A percentile compares a stretch with the other conserved stretches of the same genome.
phyloP scores from a whole-genome alignment of 2,888 invertebrate genomes.

The Ochropleura leucogaster region DNA sequence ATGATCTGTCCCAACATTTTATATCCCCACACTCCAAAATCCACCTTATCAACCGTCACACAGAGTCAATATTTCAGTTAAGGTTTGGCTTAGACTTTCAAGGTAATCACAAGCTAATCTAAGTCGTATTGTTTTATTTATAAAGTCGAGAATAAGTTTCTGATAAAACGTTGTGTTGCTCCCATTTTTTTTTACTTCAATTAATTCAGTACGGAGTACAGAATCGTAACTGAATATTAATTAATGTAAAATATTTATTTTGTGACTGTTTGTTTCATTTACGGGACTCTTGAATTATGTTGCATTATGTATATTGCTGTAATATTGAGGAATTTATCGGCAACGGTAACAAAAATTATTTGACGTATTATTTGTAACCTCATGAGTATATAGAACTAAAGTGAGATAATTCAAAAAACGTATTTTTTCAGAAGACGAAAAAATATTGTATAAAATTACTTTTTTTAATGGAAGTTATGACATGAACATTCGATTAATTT shows the following conservation, averaged over 20 bases:
- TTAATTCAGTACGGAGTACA: conserved; percentile 42
- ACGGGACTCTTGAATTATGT: not conserved
- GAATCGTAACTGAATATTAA: conserved; percentile 33
- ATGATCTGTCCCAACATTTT: conserved; percentile 61
- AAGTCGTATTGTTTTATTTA: conserved; percentile 10
- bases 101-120: conserved; percentile 32
- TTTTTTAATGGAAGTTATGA: no score
- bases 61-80: conserved; percentile 15
- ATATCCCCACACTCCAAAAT: not conserved
- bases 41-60: not conserved
- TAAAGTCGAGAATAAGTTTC: conserved; percentile 30
- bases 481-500: no score
- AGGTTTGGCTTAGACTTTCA: not conserved
- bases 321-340: not conserved
- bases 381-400: no score
- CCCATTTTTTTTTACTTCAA: conserved; percentile 26
- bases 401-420: no score
- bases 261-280: conserved; percentile 20
- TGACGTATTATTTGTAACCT: not conserved
- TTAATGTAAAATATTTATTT: conserved; percentile 19
- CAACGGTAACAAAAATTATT: not conserved
- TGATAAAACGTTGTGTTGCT: not conserved
- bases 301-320: not conserved
- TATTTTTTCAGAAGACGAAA: no score
- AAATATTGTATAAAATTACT: no score